Conservation (phyloP, 2,113 vertebrate species). For the Otus sunia region DNA sequence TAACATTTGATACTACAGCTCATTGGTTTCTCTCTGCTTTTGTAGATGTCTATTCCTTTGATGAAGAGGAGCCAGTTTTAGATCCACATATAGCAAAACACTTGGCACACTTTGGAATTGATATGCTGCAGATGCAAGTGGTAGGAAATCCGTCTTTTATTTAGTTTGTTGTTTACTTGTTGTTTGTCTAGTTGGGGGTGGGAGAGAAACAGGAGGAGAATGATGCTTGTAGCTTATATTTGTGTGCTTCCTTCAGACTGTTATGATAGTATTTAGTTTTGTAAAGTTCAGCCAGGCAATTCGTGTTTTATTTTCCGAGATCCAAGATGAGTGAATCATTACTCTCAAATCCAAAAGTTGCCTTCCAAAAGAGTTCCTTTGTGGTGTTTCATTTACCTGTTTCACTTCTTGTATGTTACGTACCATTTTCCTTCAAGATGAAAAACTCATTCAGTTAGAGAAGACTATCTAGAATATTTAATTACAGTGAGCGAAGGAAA, state of each 20-base stretch:
- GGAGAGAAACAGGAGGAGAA: neutral
- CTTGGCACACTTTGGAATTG: constrained; percentile 95
- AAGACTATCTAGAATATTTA: neutral
- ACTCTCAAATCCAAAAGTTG: neutral
- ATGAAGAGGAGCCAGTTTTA: constrained; percentile 94
- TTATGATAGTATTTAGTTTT: neutral
- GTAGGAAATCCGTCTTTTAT: constrained; percentile 68
- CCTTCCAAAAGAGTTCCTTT: neutral
- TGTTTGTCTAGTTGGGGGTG: neutral
- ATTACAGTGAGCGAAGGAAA: neutral
- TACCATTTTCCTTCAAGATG: neutral
- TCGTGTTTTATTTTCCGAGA: neutral
- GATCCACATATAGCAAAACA: constrained; percentile 95
- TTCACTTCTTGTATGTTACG: neutral
- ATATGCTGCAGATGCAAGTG: constrained; percentile 95
- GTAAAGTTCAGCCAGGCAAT: neutral
- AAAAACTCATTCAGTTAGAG: neutral
- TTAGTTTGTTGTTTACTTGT: neutral
- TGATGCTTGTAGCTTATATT: neutral
- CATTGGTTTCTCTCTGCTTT: constrained; percentile 33
- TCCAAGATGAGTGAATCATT: neutral
- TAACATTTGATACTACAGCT: neutral
- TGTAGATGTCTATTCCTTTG: constrained; percentile 96
- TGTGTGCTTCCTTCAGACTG: neutral
- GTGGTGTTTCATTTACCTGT: neutral